Evolutionary conservation across 35 echinoderm and acorn worm species (phyloP).

Genomic region (Chiridota heheva): DNA sequence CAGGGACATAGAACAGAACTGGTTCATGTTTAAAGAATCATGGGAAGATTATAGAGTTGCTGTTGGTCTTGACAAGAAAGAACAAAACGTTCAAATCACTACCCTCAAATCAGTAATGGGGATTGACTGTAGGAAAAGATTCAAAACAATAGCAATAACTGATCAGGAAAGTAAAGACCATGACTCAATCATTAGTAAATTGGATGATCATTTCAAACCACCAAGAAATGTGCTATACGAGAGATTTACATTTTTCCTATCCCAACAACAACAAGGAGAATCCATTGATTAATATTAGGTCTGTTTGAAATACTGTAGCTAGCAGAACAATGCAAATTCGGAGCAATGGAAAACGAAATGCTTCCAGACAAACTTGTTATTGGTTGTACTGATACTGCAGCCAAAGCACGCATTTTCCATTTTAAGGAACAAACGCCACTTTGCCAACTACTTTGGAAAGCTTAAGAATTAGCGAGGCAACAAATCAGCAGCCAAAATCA

Average conservation of each 20-base stretch:
- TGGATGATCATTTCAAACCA: conserved; percentile 18
- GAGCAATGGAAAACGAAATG: conserved; percentile 8
- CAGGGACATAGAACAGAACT: not conserved
- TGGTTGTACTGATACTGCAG: not conserved
- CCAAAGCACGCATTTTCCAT: not conserved
- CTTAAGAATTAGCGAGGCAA: not conserved
- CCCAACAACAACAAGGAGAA: not conserved
- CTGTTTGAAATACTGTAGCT: not conserved
- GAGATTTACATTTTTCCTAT: not conserved
- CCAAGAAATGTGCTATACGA: conserved; percentile 32
- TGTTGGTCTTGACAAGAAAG: conserved; percentile 23
- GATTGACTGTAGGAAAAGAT: conserved; percentile 11
- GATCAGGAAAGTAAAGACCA: conserved; percentile 18
- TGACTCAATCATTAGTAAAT: conserved; percentile 5
- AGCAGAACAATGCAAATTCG: conserved; percentile 9
- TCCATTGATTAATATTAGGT: not conserved
- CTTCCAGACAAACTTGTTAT: not conserved
- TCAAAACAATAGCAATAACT: conserved; percentile 18
- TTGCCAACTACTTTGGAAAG: not conserved
- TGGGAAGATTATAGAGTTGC: conserved; percentile 21
- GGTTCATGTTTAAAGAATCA: conserved; percentile 8
- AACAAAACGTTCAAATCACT: conserved; percentile 6
- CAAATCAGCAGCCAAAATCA: too few species aligned
- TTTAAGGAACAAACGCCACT: not conserved
- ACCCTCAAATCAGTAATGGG: conserved; percentile 32